phyloP scores from a whole-genome alignment of 2,113 vertebrate genomes.

The Bufo bufo region DNA sequence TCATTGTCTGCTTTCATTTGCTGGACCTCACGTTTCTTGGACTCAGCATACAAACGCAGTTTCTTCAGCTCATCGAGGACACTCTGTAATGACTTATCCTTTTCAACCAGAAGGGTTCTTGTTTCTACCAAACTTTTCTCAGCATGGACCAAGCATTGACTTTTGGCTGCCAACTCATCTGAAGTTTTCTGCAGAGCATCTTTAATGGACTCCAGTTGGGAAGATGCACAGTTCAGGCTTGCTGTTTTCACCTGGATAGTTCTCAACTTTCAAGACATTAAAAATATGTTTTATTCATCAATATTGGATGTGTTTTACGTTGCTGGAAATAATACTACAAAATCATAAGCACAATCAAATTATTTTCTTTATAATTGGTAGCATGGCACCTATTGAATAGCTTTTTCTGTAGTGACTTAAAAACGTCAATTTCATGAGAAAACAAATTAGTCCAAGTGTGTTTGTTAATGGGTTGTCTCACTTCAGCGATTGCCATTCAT shows the following conservation, averaged over 20 bases:
- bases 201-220: constrained; percentile 69
- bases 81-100: constrained; percentile 64
- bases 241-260: constrained; percentile 70
- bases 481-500: too few species aligned
- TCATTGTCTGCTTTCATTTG: constrained; percentile 66
- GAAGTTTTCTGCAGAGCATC: constrained; percentile 66
- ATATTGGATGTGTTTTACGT: background rate
- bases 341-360: background rate
- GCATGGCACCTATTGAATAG: too few species aligned
- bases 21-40: constrained; percentile 70
- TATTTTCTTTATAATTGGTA: too few species aligned
- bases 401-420: too few species aligned
- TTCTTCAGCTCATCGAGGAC: constrained; percentile 64
- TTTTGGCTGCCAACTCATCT: constrained; percentile 65
- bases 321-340: background rate
- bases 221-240: constrained; percentile 67
- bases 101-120: constrained; percentile 64
- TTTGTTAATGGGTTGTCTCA: too few species aligned
- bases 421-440: too few species aligned
- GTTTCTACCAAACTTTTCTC: constrained; percentile 64
- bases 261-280: constrained; percentile 62
- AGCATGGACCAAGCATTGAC: constrained; percentile 66
- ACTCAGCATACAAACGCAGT: constrained; percentile 67
- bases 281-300: background rate
- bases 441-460: too few species aligned